phyloP scores from a whole-genome alignment of 2,888 invertebrate species.

The Diloba caeruleocephala region DNA sequence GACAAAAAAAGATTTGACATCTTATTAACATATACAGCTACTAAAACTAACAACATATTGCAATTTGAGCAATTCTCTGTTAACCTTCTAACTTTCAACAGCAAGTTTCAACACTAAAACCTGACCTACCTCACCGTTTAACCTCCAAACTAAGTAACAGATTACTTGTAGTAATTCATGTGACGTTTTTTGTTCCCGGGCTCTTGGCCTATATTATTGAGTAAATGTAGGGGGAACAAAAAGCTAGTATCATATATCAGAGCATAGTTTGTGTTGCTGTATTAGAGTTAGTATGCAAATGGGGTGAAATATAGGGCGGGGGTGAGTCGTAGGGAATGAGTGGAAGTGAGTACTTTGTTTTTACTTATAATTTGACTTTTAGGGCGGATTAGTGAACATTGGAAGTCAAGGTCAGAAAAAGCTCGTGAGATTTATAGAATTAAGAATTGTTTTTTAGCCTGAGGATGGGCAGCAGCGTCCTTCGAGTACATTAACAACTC shows the following conservation, averaged over 20 bases:
- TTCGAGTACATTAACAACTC: too few species aligned
- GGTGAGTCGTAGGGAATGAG: constrained; percentile 4
- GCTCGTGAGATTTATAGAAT: neutral
- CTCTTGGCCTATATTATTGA: constrained; percentile 35
- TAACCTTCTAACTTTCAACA: constrained; percentile 13
- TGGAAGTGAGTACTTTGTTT: neutral
- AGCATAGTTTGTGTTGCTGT: constrained; percentile 48
- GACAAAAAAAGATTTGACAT: constrained; percentile 7
- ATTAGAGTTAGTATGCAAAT: constrained; percentile 49
- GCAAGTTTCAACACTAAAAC: constrained; percentile 12
- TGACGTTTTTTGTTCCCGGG: constrained; percentile 11
- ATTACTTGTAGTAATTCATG: constrained; percentile 12
- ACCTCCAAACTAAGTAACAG: constrained; percentile 3
- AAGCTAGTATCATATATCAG: constrained; percentile 46
- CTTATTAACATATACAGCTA: constrained; percentile 4
- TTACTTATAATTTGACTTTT: constrained; percentile 18
- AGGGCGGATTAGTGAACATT: neutral
- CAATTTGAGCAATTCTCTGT: constrained; percentile 4
- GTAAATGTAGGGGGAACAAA: constrained; percentile 16
- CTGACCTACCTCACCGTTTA: constrained; percentile 37
- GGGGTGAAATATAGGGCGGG: constrained; percentile 24
- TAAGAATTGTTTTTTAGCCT: too few species aligned
- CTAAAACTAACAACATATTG: constrained; percentile 2
- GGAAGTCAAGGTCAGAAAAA: neutral
- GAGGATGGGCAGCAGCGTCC: too few species aligned